Conservation (phyloP, 2,113 vertebrate species). For the Notiomystis cincta region DNA sequence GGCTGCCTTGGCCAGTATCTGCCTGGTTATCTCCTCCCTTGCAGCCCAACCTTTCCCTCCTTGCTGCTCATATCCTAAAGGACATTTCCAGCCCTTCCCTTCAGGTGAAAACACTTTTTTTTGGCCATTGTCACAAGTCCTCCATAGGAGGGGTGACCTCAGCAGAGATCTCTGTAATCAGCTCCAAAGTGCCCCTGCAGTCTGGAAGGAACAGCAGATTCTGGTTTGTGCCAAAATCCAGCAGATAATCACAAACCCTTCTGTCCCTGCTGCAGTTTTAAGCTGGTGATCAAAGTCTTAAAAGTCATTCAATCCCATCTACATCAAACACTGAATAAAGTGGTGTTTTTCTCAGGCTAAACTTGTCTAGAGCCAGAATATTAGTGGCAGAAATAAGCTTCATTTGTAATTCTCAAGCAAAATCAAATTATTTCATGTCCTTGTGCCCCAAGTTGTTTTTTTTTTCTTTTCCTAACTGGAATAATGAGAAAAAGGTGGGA, state of each 20-base stretch:
- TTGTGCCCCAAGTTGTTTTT: not conserved
- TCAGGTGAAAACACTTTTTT: not conserved
- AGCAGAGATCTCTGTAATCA: not conserved
- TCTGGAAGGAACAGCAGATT: not conserved
- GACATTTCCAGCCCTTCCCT: not conserved
- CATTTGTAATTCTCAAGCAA: not conserved
- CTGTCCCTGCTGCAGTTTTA: not conserved
- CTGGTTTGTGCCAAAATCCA: not conserved
- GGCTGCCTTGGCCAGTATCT: not conserved
- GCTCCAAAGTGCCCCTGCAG: not conserved
- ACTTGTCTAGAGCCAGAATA: not conserved
- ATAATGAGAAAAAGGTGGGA: not conserved
- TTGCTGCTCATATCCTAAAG: not conserved
- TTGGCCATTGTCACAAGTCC: not conserved
- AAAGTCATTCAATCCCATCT: not conserved
- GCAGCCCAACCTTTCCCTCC: not conserved
- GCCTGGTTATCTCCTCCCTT: not conserved
- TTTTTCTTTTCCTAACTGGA: not conserved
- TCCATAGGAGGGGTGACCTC: not conserved
- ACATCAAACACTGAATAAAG: not conserved
- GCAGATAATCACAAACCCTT: not conserved
- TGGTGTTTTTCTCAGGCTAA: not conserved
- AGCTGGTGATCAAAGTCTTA: not conserved
- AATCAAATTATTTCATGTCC: not conserved
- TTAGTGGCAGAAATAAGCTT: not conserved